These are phyloP conservation scores for Channa argus DNA, from an alignment of 2,113 vertebrate genomes.

Conservation along the genomic window DNA sequence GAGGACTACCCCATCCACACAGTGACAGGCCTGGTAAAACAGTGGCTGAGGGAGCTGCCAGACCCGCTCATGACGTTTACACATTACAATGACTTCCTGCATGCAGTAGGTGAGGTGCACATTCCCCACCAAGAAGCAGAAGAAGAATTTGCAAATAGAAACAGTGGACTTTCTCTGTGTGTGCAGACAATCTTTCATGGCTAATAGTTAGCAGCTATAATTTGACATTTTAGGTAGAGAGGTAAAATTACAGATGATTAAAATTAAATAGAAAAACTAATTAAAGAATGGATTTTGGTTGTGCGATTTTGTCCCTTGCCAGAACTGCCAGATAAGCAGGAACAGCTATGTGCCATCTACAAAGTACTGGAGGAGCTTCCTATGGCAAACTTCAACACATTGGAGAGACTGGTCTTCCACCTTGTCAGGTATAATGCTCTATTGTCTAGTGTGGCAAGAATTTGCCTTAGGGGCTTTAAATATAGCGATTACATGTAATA, in stretches of 20 bases:
- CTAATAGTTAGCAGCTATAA: background rate
- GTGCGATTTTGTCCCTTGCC: slow-evolving; percentile 1
- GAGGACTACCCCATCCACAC: slow-evolving; percentile 96
- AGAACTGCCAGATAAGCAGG: slow-evolving; percentile 95
- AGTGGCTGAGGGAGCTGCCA: slow-evolving; percentile 95
- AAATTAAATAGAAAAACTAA: background rate
- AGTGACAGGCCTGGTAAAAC: slow-evolving; percentile 94
- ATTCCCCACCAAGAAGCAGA: slow-evolving; percentile 15
- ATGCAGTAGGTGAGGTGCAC: slow-evolving; percentile 89
- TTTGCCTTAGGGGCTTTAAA: too few species aligned
- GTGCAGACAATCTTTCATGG: background rate
- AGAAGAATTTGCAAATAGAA: background rate
- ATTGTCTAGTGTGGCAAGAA: background rate
- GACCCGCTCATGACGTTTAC: slow-evolving; percentile 96
- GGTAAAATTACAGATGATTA: background rate
- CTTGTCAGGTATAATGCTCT: slow-evolving; percentile 89
- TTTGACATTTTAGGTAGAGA: background rate
- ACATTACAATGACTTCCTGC: slow-evolving; percentile 93
- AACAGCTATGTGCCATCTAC: slow-evolving; percentile 93
- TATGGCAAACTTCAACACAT: slow-evolving; percentile 86
- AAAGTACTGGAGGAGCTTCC: slow-evolving; percentile 92
- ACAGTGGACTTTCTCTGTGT: background rate
- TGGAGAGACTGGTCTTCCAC: slow-evolving; percentile 96
- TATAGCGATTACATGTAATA: too few species aligned
- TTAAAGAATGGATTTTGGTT: background rate